Conservation (phyloP, 2,797 vertebrate species). For the Lycodopsis pacificus region DNA sequence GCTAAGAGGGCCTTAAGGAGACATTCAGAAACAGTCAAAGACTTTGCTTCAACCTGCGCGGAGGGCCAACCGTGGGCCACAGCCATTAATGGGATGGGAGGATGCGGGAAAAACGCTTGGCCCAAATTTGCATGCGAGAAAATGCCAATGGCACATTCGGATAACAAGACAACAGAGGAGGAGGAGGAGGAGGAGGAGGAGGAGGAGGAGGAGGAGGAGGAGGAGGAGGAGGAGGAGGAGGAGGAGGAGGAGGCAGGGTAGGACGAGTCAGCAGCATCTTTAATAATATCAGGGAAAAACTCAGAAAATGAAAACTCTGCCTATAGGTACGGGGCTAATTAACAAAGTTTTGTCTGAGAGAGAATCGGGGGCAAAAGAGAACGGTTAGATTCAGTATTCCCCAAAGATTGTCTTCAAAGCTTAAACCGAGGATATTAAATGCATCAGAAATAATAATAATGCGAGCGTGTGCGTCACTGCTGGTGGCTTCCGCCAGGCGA, state of each 20-base stretch:
- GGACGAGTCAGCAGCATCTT: constrained; percentile 81
- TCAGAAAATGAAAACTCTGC: constrained; percentile 82
- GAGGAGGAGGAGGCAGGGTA: constrained; percentile 66
- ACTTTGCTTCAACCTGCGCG: constrained; percentile 48
- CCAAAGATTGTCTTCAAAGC: constrained; percentile 87
- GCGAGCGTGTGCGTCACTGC: constrained; percentile 72
- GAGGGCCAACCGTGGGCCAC: constrained; percentile 77
- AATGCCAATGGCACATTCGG: constrained; percentile 78
- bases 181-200: constrained; percentile 60
- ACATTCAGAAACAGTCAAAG: constrained; percentile 62
- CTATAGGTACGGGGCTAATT: constrained; percentile 87
- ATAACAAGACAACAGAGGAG: constrained; percentile 84
- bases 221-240: constrained; percentile 66
- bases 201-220: constrained; percentile 66
- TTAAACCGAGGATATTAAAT: constrained; percentile 84
- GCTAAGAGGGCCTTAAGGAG: constrained; percentile 78
- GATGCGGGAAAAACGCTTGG: constrained; percentile 80
- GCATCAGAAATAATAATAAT: constrained; percentile 86
- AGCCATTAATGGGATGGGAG: constrained; percentile 79
- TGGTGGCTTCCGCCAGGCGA: constrained; percentile 71
- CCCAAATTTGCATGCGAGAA: constrained; percentile 83
- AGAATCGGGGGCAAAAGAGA: constrained; percentile 83
- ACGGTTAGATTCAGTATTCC: constrained; percentile 86
- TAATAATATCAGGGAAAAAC: constrained; percentile 81
- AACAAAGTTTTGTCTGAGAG: constrained; percentile 85